Evolutionary conservation across 1,140 invertebrate genomes (phyloP).

Genomic region (Hyles euphorbiae): DNA sequence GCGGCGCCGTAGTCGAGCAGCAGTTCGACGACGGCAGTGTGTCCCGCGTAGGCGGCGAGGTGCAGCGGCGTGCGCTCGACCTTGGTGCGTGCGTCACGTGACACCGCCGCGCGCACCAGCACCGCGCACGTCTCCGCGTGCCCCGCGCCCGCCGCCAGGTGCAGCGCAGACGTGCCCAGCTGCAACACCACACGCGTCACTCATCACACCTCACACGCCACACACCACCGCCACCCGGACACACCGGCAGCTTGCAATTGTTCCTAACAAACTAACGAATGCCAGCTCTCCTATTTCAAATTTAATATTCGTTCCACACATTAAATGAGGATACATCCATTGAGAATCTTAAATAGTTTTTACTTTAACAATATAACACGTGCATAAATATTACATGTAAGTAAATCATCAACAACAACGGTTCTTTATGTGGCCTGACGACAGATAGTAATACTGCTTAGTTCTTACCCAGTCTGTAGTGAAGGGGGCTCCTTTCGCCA

Average conservation of each 20-base stretch:
- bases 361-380: too few relatives aligned
- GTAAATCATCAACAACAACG: too few relatives aligned
- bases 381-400: too few relatives aligned
- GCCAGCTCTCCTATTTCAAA: too few relatives aligned
- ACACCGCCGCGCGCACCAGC: constrained; percentile 89
- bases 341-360: too few relatives aligned
- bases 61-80: constrained; percentile 94
- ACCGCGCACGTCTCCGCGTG: constrained; percentile 89
- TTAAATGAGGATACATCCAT: too few relatives aligned
- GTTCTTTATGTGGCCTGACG: background rate
- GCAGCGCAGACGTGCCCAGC: constrained; percentile 92
- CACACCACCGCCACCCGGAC: too few relatives aligned
- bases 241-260: too few relatives aligned
- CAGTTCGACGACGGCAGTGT: constrained; percentile 85
- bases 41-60: constrained; percentile 91
- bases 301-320: too few relatives aligned
- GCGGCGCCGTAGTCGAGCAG: constrained; percentile 88
- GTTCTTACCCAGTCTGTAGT: constrained; percentile 90
- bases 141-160: constrained; percentile 90
- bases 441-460: background rate
- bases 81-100: constrained; percentile 92
- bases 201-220: too few relatives aligned
- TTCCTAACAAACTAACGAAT: too few relatives aligned
- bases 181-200: constrained; percentile 40
- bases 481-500: constrained; percentile 92